phyloP scores from a whole-genome alignment of 1,140 invertebrate genomes.

The Hestina assimilis region DNA sequence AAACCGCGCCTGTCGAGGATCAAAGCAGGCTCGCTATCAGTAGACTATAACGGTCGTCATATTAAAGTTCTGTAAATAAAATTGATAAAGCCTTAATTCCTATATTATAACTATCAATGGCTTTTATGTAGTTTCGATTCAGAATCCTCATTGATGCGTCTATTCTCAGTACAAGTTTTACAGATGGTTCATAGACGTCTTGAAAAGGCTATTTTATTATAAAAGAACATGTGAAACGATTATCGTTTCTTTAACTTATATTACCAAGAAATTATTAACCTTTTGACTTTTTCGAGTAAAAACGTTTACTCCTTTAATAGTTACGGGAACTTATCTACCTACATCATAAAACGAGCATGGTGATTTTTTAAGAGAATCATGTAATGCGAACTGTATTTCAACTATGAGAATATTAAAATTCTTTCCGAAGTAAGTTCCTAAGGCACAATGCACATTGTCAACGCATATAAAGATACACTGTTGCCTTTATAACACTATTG shows the following conservation, averaged over 20 bases:
- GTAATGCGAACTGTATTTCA: slow-evolving; percentile 35
- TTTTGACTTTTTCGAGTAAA: slow-evolving; percentile 9
- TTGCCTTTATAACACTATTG: slow-evolving; percentile 69
- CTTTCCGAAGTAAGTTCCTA: slow-evolving; percentile 33
- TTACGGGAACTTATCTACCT: slow-evolving; percentile 20
- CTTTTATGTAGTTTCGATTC: no score
- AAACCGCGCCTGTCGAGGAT: no score
- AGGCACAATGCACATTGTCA: slow-evolving; percentile 70
- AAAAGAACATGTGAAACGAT: background rate
- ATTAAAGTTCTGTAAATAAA: no score
- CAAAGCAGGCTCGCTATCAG: no score
- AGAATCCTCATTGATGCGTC: no score
- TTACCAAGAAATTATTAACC: background rate
- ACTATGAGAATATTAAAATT: slow-evolving; percentile 54
- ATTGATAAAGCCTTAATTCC: no score
- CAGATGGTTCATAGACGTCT: no score
- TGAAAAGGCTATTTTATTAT: no score
- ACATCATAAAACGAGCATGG: slow-evolving; percentile 26
- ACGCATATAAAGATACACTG: slow-evolving; percentile 68
- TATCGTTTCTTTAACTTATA: background rate
- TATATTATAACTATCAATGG: no score
- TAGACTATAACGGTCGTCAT: no score
- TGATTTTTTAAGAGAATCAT: slow-evolving; percentile 50
- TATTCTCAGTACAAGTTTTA: no score
- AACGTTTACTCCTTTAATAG: slow-evolving; percentile 23